Evolutionary conservation across 2,113 vertebrate genomes (phyloP), one percentile per base, ranked within the genome.

Genomic region (Mesoclemmys tuberculata): DNA sequence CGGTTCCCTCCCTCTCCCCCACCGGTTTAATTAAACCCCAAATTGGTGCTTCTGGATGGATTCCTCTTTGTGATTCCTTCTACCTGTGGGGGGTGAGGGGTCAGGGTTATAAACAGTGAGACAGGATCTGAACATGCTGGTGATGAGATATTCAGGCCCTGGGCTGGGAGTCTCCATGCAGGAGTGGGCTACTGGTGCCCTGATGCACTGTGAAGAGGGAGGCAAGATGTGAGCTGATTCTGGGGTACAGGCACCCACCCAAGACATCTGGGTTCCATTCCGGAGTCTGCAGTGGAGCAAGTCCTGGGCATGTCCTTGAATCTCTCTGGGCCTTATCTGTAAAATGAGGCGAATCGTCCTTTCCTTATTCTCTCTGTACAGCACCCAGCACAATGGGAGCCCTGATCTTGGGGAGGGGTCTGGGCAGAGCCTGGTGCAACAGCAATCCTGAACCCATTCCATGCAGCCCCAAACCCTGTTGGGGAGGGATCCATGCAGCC

Each of bases 21-120:
- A 51, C 78, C 52, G 48, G 85, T 92, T 75, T 84, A 92, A 92
- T 92, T 92, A 92, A 92, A 92, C 55, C 74, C 85, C 80, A 88
- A 79, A 88, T 86, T 88, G 91, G 85, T 92, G 85, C 81, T 92
- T 92, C 91, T 92, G 26, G 74, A 88, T 79, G 41, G 41, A 75
- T 75, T 75, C 22, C 41, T 87, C 48, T n/a, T 46, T 82, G 41
- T 64, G 41, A 31, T n/a, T 55, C 29, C 77, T 71, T 71, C 19
- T 55, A n/a, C 68, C 35, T 56, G 84, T 21, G 77, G 22, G 19
- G n/a, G 35, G 8, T 18, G 18, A 22, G n/a, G 64, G 64, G 21
- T 9, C 64, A 2, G 64, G 19, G 64, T 71, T 71, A 21, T 38
- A 71, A 38, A 10, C 64, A 9, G 10, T 19, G n/a, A 16, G 64